Conservation (phyloP, 1,140 invertebrate species). For the Caenorhabditis elegans region DNA sequence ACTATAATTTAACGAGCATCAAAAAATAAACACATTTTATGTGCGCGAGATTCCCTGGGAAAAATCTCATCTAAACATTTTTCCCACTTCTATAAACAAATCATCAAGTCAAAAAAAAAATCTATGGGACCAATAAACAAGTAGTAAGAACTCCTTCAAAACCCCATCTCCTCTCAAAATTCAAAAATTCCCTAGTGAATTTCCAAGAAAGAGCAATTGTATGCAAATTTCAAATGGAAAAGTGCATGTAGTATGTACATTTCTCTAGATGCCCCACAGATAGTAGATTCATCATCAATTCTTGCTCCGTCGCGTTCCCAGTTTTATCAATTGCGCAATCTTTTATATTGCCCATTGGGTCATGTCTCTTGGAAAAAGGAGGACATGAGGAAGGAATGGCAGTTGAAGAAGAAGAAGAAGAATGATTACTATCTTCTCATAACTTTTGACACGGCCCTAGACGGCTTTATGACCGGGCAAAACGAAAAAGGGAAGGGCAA, state of each 20-base stretch:
- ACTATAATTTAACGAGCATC: no score
- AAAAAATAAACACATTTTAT: no score
- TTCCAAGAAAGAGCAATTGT: not conserved
- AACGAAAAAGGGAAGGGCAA: not conserved
- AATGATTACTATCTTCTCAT: slow-evolving; percentile 8
- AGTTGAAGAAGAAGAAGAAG: not conserved
- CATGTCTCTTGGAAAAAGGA: not conserved
- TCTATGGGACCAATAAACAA: no score
- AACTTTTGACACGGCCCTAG: slow-evolving; percentile 10
- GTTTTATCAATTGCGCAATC: slow-evolving; percentile 28
- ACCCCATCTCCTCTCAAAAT: no score
- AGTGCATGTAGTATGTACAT: slow-evolving; percentile 15
- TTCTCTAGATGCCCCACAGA: not conserved
- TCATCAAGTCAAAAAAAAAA: no score
- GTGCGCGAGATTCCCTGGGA: no score
- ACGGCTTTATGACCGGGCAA: not conserved
- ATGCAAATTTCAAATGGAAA: slow-evolving; percentile 31
- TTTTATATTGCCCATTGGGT: not conserved
- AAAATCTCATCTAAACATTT: no score
- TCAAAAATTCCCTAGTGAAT: not conserved
- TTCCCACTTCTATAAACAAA: no score
- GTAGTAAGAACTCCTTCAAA: no score
- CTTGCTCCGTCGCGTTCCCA: not conserved
- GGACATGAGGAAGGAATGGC: no score
- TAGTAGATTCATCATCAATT: slow-evolving; percentile 28